A percentile compares a stretch with the other conserved stretches of the same genome.
Evolutionary conservation across 1,140 invertebrate species (phyloP).

Genomic region (Elysia chlorotica): DNA sequence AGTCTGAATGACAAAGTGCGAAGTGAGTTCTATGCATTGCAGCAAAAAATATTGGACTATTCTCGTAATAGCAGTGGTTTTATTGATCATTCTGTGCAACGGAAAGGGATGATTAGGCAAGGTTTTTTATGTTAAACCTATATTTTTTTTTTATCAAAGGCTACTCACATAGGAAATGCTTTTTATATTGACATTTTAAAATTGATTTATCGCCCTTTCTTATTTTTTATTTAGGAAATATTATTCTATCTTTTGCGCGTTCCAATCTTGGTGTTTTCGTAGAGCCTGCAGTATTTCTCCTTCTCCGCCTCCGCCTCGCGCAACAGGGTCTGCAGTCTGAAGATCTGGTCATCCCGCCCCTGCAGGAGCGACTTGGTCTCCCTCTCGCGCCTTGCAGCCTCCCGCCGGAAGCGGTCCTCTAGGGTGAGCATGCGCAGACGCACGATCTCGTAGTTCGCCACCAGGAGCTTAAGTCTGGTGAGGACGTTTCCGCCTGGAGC

Average conservation of each 20-base stretch:
- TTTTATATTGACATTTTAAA: too few relatives aligned
- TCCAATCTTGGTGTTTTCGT: constrained; percentile 20
- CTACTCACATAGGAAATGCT: too few relatives aligned
- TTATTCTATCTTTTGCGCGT: background rate
- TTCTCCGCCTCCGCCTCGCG: constrained; percentile 23
- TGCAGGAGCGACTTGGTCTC: constrained; percentile 7
- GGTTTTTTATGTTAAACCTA: too few relatives aligned
- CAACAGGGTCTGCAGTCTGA: constrained; percentile 7
- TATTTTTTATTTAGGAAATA: too few relatives aligned
- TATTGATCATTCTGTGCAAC: too few relatives aligned
- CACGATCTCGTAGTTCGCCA: constrained; percentile 19
- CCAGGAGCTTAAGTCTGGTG: constrained; percentile 15
- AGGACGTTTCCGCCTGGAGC: background rate
- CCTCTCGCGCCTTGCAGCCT: background rate
- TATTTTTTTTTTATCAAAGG: too few relatives aligned
- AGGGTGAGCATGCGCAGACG: background rate
- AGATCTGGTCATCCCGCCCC: constrained; percentile 11
- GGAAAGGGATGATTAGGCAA: too few relatives aligned
- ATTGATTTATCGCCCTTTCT: too few relatives aligned
- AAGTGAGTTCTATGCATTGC: too few relatives aligned
- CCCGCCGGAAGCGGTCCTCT: constrained; percentile 17
- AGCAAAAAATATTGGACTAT: too few relatives aligned
- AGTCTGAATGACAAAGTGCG: too few relatives aligned
- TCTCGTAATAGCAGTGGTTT: too few relatives aligned
- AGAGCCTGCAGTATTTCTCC: constrained; percentile 19